These are phyloP conservation scores for Coecobrya sp. DNA, from an alignment of 2,888 invertebrate species.

Conservation along the genomic window DNA sequence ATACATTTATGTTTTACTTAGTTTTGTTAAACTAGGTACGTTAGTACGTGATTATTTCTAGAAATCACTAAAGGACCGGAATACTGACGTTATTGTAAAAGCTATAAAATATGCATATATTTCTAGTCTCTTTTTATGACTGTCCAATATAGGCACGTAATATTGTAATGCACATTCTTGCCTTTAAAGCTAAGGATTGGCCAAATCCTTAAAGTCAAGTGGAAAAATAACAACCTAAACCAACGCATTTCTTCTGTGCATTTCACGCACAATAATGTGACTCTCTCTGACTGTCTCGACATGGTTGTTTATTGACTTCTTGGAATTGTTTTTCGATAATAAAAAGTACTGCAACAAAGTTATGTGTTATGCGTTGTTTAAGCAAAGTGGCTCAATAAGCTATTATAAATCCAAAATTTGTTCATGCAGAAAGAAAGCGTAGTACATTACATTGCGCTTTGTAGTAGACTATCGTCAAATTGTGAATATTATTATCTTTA, in stretches of 20 bases:
- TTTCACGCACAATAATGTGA: slow-evolving; percentile 67
- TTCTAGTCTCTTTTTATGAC: no score
- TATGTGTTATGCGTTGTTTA: not conserved
- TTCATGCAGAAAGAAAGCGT: slow-evolving; percentile 61
- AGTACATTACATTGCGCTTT: not conserved
- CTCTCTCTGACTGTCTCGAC: not conserved
- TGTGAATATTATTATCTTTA: not conserved
- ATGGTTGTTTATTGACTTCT: slow-evolving; percentile 62
- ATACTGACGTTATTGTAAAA: no score
- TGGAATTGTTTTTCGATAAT: slow-evolving; percentile 62
- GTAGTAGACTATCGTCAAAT: not conserved
- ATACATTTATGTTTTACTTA: no score
- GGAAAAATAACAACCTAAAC: slow-evolving; percentile 30
- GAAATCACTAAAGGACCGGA: no score
- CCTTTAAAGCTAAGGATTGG: not conserved
- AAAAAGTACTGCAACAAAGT: not conserved
- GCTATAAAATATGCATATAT: no score
- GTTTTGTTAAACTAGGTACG: no score
- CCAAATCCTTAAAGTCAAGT: not conserved
- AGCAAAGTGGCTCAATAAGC: slow-evolving; percentile 67
- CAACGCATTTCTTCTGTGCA: slow-evolving; percentile 64
- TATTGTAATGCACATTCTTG: no score
- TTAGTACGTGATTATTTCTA: no score
- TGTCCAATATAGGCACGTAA: no score
- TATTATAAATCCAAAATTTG: slow-evolving; percentile 67